Percentiles rank a stretch among this genome's conserved stretches.
Evolutionary conservation across 2,797 vertebrate species (phyloP).

Genomic region (Pelodytes ibericus): DNA sequence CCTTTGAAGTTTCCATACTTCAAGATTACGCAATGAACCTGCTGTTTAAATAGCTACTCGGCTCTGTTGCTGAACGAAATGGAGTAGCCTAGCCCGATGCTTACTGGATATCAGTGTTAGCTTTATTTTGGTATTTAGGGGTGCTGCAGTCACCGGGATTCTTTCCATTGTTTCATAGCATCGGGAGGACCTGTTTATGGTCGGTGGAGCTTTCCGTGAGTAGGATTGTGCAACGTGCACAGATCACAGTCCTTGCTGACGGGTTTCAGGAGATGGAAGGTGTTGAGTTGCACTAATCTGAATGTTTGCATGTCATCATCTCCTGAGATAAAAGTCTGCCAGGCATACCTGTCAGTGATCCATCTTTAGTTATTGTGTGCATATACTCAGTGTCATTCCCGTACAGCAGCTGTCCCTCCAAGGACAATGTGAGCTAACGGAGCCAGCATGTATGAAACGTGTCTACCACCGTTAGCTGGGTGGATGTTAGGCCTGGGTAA

Average conservation of each 20-base stretch:
- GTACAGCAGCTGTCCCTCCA: constrained; percentile 16
- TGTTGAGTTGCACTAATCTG: neutral
- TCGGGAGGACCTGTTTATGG: neutral
- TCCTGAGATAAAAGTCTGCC: constrained; percentile 6
- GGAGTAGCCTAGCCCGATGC: neutral
- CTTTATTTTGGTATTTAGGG: neutral
- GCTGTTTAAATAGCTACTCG: neutral
- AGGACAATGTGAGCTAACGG: constrained; percentile 14
- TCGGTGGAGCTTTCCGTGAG: neutral
- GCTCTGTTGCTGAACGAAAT: neutral
- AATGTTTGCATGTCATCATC: constrained; percentile 16
- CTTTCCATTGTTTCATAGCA: neutral
- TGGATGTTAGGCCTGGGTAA: no score
- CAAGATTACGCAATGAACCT: neutral
- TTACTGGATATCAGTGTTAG: neutral
- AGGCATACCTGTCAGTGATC: constrained; percentile 38
- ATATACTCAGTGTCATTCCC: constrained; percentile 16
- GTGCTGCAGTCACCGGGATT: neutral
- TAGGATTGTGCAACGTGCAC: constrained; percentile 7
- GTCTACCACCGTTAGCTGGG: no score
- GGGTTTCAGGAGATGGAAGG: constrained; percentile 16
- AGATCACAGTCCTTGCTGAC: neutral
- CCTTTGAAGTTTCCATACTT: neutral
- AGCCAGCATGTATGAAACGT: constrained; percentile 3
- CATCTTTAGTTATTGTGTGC: constrained; percentile 3